Evolutionary conservation across 2,888 invertebrate species (phyloP), one percentile per base, ranked within the genome.

Genomic region (Drosophila lacicola): DNA sequence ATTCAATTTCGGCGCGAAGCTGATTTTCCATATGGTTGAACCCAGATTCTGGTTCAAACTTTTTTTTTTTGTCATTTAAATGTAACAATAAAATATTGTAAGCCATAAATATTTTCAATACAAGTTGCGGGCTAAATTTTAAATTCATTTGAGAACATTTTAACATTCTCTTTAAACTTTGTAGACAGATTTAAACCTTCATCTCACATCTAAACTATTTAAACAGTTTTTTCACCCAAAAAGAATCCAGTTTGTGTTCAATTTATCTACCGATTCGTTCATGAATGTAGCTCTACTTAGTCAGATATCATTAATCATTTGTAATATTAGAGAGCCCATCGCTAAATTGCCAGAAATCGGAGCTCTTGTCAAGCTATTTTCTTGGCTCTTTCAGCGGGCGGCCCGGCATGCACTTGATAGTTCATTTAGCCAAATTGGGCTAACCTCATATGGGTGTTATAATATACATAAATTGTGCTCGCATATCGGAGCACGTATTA

Each of bases 401-500:
- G 44, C 66, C 53, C 55, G 58, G 54, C 68, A 37, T 64, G 69
- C 78, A 77, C 79, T 80, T 69, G 61, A 70, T 69, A 64, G 74
- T 71, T 81, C 70, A 79, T 74, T 64, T 76, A 70, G 46, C 76
- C 72, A 61, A 76, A 76, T 79, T 64, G 63, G 81, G 57, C 63
- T 69, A 77, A 61, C 73, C 77, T 78, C 69, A 78, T 65, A 62
- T 78, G 74, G 78, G 69, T 78, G 78, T 78, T 74, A 78, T 62
- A 50, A 34, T 25, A 41, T 33, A 34, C 21, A 17, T 14, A 21
- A 25, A 17, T 33, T 9, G 45, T 45, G 49, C 46, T 58, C 77
- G 36, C n/a, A 63, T 74, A 72, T 77, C 73, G 51, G 21, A 63
- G 77, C 74, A 75, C 74, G 78, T 77, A 69, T 51, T 64, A 45